phyloP scores from a whole-genome alignment of 37 sponge, comb jelly and placozoan genomes.

The Bolinopsis microptera region DNA sequence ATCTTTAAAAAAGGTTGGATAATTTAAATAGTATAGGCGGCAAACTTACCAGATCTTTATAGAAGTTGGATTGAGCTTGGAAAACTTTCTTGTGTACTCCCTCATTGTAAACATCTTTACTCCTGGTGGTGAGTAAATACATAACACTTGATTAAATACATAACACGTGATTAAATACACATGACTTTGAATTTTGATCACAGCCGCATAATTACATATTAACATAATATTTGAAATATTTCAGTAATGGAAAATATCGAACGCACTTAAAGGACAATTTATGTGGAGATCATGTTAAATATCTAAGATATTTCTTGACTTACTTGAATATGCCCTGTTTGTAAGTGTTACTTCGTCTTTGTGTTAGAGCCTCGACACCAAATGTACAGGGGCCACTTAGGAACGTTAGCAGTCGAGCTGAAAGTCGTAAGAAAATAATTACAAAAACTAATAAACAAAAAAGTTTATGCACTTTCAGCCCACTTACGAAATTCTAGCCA shows the following conservation, averaged over 20 bases:
- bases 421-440: background rate
- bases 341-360: background rate
- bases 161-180: too few relatives aligned
- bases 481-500: too few relatives aligned
- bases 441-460: too few relatives aligned
- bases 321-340: conserved; percentile 24
- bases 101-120: conserved; percentile 43
- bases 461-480: too few relatives aligned
- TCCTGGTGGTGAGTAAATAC: background rate
- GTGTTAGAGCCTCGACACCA: conserved; percentile 11
- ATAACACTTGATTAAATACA: background rate
- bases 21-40: too few relatives aligned
- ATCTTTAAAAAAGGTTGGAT: too few relatives aligned
- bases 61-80: background rate
- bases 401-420: conserved; percentile 29
- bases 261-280: too few relatives aligned
- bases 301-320: background rate
- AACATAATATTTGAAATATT: too few relatives aligned
- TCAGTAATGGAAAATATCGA: too few relatives aligned
- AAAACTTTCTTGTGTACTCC: conserved; percentile 42
- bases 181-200: background rate
- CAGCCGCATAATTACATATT: too few relatives aligned
- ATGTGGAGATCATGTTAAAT: too few relatives aligned
- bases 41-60: background rate
- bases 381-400: conserved; percentile 49